phyloP scores from a whole-genome alignment of 2,888 invertebrate genomes.

The Blera fallax region DNA sequence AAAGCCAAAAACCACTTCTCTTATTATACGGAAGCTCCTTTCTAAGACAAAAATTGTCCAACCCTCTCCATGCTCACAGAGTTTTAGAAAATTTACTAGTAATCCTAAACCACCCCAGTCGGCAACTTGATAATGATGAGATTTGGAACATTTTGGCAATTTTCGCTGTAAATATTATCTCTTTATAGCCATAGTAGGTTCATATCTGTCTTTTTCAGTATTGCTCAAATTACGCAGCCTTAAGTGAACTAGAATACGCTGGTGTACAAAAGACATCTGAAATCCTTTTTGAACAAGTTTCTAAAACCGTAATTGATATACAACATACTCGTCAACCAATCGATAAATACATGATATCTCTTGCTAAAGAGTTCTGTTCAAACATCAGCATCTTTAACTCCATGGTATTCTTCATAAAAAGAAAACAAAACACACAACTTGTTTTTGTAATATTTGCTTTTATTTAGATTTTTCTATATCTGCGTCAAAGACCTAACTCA shows the following conservation, averaged over 20 bases:
- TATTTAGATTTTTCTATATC: constrained; percentile 26
- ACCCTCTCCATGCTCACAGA: neutral
- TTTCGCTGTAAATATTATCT: constrained; percentile 13
- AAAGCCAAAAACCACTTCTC: neutral
- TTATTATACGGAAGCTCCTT: constrained; percentile 41
- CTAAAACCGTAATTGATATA: neutral
- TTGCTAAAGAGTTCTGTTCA: neutral
- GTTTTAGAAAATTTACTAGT: constrained; percentile 35
- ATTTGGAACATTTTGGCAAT: constrained; percentile 39
- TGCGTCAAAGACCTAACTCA: constrained; percentile 15
- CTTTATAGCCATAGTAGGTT: neutral
- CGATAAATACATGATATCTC: constrained; percentile 24
- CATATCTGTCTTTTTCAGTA: constrained; percentile 8
- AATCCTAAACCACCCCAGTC: neutral
- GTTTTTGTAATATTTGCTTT: neutral
- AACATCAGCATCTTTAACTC: neutral
- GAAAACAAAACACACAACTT: no score
- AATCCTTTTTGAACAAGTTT: neutral
- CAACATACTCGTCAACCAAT: neutral
- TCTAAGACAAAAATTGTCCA: neutral
- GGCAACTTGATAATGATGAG: neutral
- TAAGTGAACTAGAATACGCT: constrained; percentile 29
- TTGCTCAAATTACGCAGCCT: constrained; percentile 14
- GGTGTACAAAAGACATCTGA: constrained; percentile 42
- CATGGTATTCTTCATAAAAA: neutral